Evolutionary conservation across 2,888 invertebrate species (phyloP).

Genomic region (Sinhomidia bicolor): DNA sequence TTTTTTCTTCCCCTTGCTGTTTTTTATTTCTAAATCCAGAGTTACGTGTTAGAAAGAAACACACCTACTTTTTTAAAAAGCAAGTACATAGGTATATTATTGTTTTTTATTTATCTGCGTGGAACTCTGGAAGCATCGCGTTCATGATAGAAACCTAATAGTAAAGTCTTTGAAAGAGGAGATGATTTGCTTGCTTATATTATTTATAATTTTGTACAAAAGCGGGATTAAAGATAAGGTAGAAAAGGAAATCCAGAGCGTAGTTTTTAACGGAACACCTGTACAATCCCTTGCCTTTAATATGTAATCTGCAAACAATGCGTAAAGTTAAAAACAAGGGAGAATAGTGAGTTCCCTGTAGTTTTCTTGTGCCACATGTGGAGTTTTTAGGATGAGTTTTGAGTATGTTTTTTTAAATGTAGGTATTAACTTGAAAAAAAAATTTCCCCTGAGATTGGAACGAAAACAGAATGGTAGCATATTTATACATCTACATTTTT

Average conservation of each 20-base stretch:
- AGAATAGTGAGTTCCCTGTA: not conserved
- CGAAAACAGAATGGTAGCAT: not conserved
- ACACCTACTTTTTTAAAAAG: not conserved
- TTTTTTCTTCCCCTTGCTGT: not conserved
- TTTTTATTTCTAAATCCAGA: not conserved
- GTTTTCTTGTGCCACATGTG: not conserved
- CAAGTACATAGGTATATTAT: not conserved
- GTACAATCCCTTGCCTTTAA: not conserved
- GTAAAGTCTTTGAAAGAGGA: too few relatives aligned
- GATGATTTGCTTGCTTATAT: not conserved
- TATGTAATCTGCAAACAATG: constrained; percentile 7
- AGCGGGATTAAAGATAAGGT: not conserved
- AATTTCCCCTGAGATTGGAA: constrained; percentile 36
- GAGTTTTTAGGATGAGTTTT: not conserved
- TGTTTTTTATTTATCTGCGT: constrained; percentile 1
- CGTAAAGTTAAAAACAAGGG: not conserved
- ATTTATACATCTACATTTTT: constrained; percentile 22
- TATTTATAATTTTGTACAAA: not conserved
- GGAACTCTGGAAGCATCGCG: not conserved
- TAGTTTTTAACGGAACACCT: constrained; percentile 1
- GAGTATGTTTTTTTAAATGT: not conserved
- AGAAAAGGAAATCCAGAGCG: not conserved
- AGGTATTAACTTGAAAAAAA: not conserved
- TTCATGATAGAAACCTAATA: not conserved
- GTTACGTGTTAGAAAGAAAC: constrained; percentile 4